phyloP scores from a whole-genome alignment of 2,797 vertebrate genomes.

The Acestrorhynchus altus region DNA sequence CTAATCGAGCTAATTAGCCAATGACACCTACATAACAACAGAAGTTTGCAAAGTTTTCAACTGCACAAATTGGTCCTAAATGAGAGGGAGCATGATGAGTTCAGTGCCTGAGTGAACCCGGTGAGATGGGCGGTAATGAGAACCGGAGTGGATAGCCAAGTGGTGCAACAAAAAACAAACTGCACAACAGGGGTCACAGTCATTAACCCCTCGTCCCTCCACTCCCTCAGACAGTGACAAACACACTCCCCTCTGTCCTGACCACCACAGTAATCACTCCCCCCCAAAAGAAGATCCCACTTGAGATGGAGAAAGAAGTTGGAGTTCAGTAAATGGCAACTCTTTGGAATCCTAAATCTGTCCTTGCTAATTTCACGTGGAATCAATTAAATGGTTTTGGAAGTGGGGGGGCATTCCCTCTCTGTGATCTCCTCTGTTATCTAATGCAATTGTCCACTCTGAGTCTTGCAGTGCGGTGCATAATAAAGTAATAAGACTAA shows the following conservation, averaged over 20 bases:
- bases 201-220: constrained; percentile 75
- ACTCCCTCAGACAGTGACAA: constrained; percentile 81
- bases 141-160: constrained; percentile 71
- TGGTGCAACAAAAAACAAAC: constrained; percentile 78
- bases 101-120: constrained; percentile 59
- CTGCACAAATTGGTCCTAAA: constrained; percentile 28
- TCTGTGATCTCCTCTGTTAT: constrained; percentile 92
- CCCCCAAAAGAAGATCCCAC: constrained; percentile 41
- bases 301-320: constrained; percentile 38
- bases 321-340: constrained; percentile 55
- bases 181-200: constrained; percentile 76
- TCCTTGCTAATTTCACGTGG: constrained; percentile 84
- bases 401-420: constrained; percentile 80
- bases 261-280: constrained; percentile 44
- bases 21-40: neutral
- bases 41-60: constrained; percentile 32
- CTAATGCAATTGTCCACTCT: constrained; percentile 97
- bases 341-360: constrained; percentile 67
- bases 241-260: constrained; percentile 76
- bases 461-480: constrained; percentile 91
- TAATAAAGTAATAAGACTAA: constrained; percentile 98
- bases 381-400: constrained; percentile 84
- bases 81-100: constrained; percentile 56
- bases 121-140: constrained; percentile 69
- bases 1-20: neutral